Evolutionary conservation across 2,113 vertebrate genomes (phyloP).

Genomic region (Phyllostomus discolor): DNA sequence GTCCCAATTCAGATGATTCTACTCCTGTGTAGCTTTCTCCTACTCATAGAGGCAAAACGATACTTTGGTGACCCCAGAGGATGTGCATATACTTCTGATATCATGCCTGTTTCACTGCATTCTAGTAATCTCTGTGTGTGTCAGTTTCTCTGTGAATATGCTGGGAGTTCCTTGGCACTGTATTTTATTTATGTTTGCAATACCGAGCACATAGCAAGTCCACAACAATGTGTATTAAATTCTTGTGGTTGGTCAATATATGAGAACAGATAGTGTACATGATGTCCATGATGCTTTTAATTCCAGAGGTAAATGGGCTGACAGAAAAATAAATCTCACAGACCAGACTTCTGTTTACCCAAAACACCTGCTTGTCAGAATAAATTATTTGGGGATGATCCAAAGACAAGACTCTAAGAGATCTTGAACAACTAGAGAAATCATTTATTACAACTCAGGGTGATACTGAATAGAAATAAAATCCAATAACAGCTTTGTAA

Average conservation of each 20-base stretch:
- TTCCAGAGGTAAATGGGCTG: slow-evolving; percentile 13
- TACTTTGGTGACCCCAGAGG: background rate
- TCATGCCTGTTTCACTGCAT: background rate
- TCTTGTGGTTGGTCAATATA: background rate
- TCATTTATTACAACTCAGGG: background rate
- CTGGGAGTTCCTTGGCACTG: background rate
- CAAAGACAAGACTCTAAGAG: slow-evolving; percentile 21
- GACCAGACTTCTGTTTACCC: slow-evolving; percentile 18
- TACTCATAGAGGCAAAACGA: background rate
- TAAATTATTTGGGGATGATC: slow-evolving; percentile 11
- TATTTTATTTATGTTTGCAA: slow-evolving; percentile 17
- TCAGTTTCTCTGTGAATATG: background rate
- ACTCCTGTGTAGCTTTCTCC: background rate
- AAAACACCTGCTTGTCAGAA: slow-evolving; percentile 5
- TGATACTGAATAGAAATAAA: background rate
- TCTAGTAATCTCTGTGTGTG: background rate
- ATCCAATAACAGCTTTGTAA: background rate
- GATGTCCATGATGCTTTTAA: background rate
- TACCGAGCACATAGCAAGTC: background rate
- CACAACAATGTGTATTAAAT: background rate
- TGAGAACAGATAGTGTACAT: slow-evolving; percentile 1
- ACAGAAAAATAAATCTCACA: slow-evolving; percentile 16
- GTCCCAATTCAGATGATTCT: background rate
- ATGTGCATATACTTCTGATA: background rate
- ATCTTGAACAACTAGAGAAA: background rate